Base-by-base conservation (phyloP, 2,113 vertebrate genomes). In the Parus major region DNA sequence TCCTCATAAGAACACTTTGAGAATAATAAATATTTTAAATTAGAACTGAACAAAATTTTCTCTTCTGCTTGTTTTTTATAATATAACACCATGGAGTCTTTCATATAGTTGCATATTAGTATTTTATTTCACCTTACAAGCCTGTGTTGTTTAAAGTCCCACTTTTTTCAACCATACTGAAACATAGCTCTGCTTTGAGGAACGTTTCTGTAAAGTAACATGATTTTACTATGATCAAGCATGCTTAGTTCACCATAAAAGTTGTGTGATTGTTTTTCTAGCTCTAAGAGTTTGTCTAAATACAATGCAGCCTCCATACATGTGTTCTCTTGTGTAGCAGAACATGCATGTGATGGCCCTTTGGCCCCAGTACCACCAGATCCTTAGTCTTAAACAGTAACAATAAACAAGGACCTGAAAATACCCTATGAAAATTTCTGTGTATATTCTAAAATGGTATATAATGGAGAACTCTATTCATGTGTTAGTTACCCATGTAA, bases 1-100 rank as follows among this genome's bases (percentile, higher is more conserved):
- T 73, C 29, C 31, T 90, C 55, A 59, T 33, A 72, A 85, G 29
- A 82, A 39, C 27, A 55, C 35, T 82, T 52, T 12, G 33, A 66
- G 21, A 84, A 89, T 72, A 87, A 69, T 27, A 91, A 41, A 64
- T 69, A 36, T 52, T 89, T 95, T 76, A 47, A 82, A 90, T 61
- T 42, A 63, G 35, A 41, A 60, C 5, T 2, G 4, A 82, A 71
- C 7, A 79, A 18, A 82, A 87, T 21, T 50, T 92, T 24, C 10
- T 81, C 29, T 75, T 84, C 46, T 50, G 39, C 31, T 56, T 60
- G 10, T 2, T 63, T 90, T 95, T 82, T 59, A 28, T 35, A 72
- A 61, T 20, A 24, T 57, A 76, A 79, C 52, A n/a, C 21, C 17
- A 52, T 21, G 29, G 27, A 52, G 9, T 56, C 23, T 87, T 95